A percentile compares a stretch with the other conserved stretches of the same genome.
These are phyloP conservation scores for Heliconius melpomene DNA, from an alignment of 1,140 invertebrate species.

Conservation along the genomic window DNA sequence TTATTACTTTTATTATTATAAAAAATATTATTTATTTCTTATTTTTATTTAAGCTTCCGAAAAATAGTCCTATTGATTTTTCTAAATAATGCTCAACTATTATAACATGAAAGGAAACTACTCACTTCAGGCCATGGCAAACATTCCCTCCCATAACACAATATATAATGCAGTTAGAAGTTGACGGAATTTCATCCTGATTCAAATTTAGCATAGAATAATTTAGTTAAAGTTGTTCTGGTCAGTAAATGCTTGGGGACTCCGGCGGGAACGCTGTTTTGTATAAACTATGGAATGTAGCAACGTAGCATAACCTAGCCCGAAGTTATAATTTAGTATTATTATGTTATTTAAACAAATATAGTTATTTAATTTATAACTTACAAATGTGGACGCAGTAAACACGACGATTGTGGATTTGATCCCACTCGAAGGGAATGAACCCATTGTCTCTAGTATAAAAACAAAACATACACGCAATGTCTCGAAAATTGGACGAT, in stretches of 20 bases:
- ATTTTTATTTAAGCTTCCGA: no score
- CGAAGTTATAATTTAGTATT: neutral
- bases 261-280: neutral
- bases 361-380: no score
- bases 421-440: no score
- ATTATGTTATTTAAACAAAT: neutral
- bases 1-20: no score
- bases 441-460: no score
- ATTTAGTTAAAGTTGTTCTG: conserved; percentile 8
- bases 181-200: neutral
- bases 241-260: neutral
- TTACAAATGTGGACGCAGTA: no score
- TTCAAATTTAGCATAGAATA: conserved; percentile 3
- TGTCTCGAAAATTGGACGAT: no score
- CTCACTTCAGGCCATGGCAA: neutral
- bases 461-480: no score
- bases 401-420: no score
- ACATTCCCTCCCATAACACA: neutral
- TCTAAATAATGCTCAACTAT: no score
- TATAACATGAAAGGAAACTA: neutral
- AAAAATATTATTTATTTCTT: no score
- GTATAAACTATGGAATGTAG: neutral
- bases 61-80: no score
- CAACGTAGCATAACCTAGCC: neutral
- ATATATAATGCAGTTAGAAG: neutral